Conservation (phyloP, 2,797 vertebrate genomes). For the Gadopsis marmoratus region DNA sequence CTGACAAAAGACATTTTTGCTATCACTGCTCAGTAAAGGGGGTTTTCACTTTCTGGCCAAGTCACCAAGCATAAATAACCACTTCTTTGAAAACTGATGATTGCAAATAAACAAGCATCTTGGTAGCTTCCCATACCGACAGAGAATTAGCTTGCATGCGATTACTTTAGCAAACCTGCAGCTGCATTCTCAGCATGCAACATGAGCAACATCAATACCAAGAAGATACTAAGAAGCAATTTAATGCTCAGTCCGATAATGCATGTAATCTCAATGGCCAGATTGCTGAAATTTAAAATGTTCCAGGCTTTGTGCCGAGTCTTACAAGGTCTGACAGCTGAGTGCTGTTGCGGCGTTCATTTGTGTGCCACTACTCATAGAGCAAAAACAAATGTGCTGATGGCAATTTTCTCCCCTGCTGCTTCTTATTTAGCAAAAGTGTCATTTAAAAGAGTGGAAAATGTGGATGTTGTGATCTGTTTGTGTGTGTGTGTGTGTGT, state of each 20-base stretch:
- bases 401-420: slow-evolving; percentile 24
- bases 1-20: background rate
- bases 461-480: slow-evolving; percentile 30
- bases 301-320: slow-evolving; percentile 8
- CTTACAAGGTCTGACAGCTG: slow-evolving; percentile 11
- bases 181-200: slow-evolving; percentile 7
- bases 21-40: background rate
- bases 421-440: slow-evolving; percentile 26
- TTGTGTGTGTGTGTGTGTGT: slow-evolving; percentile 1
- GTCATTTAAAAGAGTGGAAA: slow-evolving; percentile 22
- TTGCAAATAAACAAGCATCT: background rate
- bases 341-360: background rate
- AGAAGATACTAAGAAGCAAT: background rate
- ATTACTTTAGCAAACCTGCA: slow-evolving; percentile 26
- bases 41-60: background rate
- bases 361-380: slow-evolving; percentile 1
- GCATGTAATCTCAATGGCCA: slow-evolving; percentile 38
- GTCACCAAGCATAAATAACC: background rate
- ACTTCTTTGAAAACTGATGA: background rate
- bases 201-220: slow-evolving; percentile 14
- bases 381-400: slow-evolving; percentile 42
- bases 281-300: slow-evolving; percentile 31
- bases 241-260: slow-evolving; percentile 20
- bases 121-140: background rate
- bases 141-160: slow-evolving; percentile 7